phyloP scores from a whole-genome alignment of 37 sponge, comb jelly and placozoan species.

The Ephydatia muelleri region DNA sequence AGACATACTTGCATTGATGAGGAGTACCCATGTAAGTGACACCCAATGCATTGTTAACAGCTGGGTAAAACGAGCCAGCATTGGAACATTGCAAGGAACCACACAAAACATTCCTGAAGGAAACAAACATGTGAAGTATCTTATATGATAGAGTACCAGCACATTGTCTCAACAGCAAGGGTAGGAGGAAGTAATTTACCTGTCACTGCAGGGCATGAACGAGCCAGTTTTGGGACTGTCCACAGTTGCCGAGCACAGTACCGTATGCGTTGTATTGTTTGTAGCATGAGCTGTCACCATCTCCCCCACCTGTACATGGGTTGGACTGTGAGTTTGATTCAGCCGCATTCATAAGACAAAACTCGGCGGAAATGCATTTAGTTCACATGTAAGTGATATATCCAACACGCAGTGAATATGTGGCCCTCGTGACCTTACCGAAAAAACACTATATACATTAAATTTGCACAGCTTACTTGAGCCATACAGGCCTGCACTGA shows the following conservation, averaged over 20 bases:
- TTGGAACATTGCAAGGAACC: background rate
- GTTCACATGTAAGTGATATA: too few relatives aligned
- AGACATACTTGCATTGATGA: background rate
- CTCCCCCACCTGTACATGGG: background rate
- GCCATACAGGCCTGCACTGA: slow-evolving; percentile 19
- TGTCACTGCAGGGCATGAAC: background rate
- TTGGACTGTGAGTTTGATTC: too few relatives aligned
- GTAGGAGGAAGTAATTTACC: background rate
- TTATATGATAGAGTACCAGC: background rate
- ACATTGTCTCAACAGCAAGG: background rate
- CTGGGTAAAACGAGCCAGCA: background rate
- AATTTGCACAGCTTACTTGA: background rate
- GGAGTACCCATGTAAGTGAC: background rate
- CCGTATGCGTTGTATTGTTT: background rate
- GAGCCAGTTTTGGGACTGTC: background rate
- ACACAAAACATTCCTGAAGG: background rate
- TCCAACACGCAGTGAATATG: too few relatives aligned
- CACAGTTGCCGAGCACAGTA: slow-evolving; percentile 17
- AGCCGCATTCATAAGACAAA: too few relatives aligned
- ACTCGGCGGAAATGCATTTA: too few relatives aligned
- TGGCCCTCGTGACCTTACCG: too few relatives aligned
- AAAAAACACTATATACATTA: background rate
- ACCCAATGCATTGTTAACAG: background rate
- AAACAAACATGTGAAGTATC: background rate
- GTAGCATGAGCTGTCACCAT: background rate